Percentiles rank a stretch among this genome's conserved stretches.
Evolutionary conservation across 2,888 invertebrate species (phyloP).

Genomic region (Podotricha telesiphe): DNA sequence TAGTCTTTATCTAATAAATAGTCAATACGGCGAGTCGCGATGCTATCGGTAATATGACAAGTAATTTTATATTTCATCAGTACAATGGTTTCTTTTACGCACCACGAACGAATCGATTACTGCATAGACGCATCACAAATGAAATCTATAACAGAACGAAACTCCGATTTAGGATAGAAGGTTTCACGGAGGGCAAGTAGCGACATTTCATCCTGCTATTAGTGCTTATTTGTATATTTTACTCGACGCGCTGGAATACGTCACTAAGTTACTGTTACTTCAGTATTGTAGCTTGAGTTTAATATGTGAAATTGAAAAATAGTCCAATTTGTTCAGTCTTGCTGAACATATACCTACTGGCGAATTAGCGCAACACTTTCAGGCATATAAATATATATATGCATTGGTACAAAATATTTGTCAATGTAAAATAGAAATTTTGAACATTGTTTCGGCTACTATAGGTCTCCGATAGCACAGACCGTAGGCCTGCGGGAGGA

Average conservation of each 20-base stretch:
- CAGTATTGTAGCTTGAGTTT: background rate
- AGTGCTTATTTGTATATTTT: slow-evolving; percentile 23
- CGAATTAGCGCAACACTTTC: background rate
- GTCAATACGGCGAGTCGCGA: slow-evolving; percentile 43
- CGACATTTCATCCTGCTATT: background rate
- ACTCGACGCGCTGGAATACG: background rate
- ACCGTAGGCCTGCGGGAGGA: slow-evolving; percentile 16
- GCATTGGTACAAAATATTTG: no score
- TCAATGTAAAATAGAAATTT: background rate
- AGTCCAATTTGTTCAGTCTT: slow-evolving; percentile 2
- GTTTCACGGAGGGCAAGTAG: slow-evolving; percentile 36
- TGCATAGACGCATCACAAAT: slow-evolving; percentile 47
- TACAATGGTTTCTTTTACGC: slow-evolving; percentile 49
- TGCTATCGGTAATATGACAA: slow-evolving; percentile 50
- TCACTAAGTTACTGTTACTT: background rate
- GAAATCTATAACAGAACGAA: slow-evolving; percentile 40
- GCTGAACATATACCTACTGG: background rate
- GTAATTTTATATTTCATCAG: slow-evolving; percentile 49
- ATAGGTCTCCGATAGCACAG: background rate
- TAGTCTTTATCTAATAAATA: slow-evolving; percentile 46
- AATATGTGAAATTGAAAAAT: background rate
- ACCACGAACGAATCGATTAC: slow-evolving; percentile 49
- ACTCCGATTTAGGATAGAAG: background rate
- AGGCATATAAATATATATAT: background rate
- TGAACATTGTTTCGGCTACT: background rate